Base-by-base conservation (phyloP, 2,113 vertebrate genomes). In the Pavo muticus region DNA sequence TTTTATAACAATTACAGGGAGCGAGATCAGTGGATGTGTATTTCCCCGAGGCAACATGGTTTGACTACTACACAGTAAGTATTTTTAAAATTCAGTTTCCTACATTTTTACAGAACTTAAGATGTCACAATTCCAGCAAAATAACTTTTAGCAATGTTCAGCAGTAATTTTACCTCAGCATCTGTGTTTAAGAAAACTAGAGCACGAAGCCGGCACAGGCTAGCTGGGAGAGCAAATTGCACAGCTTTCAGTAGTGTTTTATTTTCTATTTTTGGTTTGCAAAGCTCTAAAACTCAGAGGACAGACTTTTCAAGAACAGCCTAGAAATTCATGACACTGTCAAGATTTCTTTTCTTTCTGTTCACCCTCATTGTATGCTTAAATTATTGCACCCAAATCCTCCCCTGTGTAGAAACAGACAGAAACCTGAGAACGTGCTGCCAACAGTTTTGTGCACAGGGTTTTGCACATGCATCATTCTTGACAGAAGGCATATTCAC, bases 1-100 rank as follows among this genome's bases (percentile, higher is more conserved):
- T 84, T 93, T 95, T 90, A 56, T 94, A 70, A 91, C 82, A 63
- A 73, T 94, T 96, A 93, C 95, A 97, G 91, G 95, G 96, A 91
- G 96, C 93, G 84, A 97, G 93, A 91, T 94, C 96, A 40, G 92
- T 97, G 90, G 61, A 72, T 57, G 85, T 97, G 2, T 97, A 96
- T 69, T 97, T 97, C 74, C 96, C 96, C 42, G 97, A 97, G 73
- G 96, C 96, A 69, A 11, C 52, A 8, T 98, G 97, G 95, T 98
- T 95, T 6, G 93, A 96, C 95, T 96, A 96, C 83, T 90, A 97
- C 29, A 96, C 80, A 0, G 94, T 97, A 94, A 6, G 93, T 96
- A 94, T 90, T 93, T 91, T 79, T 76, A 87, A 83, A 52, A 81
- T 77, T 83, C 35, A 21, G 2, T 79, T 87, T 94, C 65, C 90